Percentiles rank a stretch among this genome's conserved stretches.
Conservation (phyloP, 1,140 invertebrate species). For the Rhizoglyphus robini region DNA sequence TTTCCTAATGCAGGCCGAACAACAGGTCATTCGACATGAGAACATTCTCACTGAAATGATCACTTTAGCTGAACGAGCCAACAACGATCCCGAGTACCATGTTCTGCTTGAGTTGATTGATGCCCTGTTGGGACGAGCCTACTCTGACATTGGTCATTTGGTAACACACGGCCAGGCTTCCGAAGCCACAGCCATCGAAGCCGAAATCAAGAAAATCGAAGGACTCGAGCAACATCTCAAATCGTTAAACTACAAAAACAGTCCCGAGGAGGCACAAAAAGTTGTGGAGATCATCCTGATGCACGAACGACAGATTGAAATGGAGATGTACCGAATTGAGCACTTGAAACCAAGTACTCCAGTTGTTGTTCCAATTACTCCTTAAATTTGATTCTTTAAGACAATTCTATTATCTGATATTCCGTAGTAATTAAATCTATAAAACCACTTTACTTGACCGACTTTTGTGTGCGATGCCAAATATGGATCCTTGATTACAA, state of each 20-base stretch:
- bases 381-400: too few relatives aligned
- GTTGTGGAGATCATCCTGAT: neutral
- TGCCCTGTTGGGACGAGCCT: neutral
- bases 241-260: neutral
- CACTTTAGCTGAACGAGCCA: neutral
- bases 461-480: too few relatives aligned
- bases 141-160: neutral
- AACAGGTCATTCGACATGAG: neutral
- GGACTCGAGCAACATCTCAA: neutral
- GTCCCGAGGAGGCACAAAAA: neutral
- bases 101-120: neutral
- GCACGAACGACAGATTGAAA: neutral
- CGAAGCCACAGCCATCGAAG: neutral
- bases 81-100: neutral
- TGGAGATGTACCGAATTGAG: neutral
- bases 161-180: neutral
- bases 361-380: too few relatives aligned
- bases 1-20: neutral
- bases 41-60: neutral
- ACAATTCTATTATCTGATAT: too few relatives aligned
- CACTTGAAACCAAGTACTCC: too few relatives aligned
- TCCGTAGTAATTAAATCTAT: too few relatives aligned
- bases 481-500: too few relatives aligned
- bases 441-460: too few relatives aligned
- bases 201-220: neutral